Base-by-base conservation (phyloP, 2,797 vertebrate species). In the Sus cebifrons region DNA sequence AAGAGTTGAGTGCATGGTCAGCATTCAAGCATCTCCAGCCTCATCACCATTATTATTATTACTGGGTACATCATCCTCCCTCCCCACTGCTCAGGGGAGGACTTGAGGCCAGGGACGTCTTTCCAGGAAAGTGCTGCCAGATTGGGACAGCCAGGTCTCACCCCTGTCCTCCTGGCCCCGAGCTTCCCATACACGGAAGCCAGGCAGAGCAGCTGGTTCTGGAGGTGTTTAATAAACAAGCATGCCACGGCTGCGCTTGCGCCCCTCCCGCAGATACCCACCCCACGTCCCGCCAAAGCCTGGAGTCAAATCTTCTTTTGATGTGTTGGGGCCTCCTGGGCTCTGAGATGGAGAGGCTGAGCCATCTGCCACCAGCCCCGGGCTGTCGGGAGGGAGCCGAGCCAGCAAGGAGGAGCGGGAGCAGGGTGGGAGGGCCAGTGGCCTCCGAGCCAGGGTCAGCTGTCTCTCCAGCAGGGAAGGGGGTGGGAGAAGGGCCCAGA, bases 331-430 rank as follows among this genome's bases (percentile, higher is more conserved):
- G 58, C 83, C 86, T 62, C 75, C 89, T 16, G 68, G 75, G 54
- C 56, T 92, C 84, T 70, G 81, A 27, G 4, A 12, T 58, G 25
- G 86, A 78, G 73, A 94, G 25, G 65, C 90, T 25, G 94, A 85
- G 64, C 96, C 95, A 97, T 96, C 97, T 97, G 97, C 94, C 44
- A 4, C 86, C 65, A 74, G 95, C 93, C 94, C 8, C 2, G 27
- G 86, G 96, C 93, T 94, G 89, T 85, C 56, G 15, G 62, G 85
- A 62, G 91, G 78, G 88, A 86, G 64, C 60, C 27, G 0, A 96
- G 79, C 75, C 77, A n/a, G 70, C 0, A 0, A 21, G 3, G 0
- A 93, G 14, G 1, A 36, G 17, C 29, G 5, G 52, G 16, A 73
- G 32, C 56, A 54, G 78, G 27, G 74, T 67, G 68, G 65, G 73